phyloP scores from a whole-genome alignment of 2,888 invertebrate genomes.

The Cerastis leucographa region DNA sequence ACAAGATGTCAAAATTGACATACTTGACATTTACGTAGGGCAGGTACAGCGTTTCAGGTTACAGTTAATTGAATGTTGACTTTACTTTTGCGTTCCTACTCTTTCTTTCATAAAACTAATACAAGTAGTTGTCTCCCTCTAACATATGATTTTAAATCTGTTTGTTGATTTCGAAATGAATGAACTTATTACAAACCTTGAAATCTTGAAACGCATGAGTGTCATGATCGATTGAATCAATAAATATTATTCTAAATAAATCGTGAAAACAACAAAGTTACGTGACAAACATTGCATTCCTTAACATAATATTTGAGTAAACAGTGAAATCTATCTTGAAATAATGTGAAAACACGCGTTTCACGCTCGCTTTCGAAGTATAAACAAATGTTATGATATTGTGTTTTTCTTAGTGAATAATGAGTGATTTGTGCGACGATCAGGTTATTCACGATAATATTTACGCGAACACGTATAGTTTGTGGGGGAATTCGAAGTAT shows the following conservation, averaged over 20 bases:
- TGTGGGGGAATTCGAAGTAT: conserved; percentile 72
- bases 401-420: conserved; percentile 62
- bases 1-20: conserved; percentile 59
- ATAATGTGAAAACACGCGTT: conserved; percentile 64
- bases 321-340: conserved; percentile 43
- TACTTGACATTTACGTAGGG: conserved; percentile 25
- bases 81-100: conserved; percentile 45
- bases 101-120: conserved; percentile 44
- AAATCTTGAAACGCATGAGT: conserved; percentile 62
- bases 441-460: conserved; percentile 63
- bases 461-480: conserved; percentile 69
- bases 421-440: conserved; percentile 65
- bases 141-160: conserved; percentile 42
- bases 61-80: conserved; percentile 11
- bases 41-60: conserved; percentile 57
- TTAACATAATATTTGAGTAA: conserved; percentile 19
- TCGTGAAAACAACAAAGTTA: conserved; percentile 41
- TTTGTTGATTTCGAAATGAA: conserved; percentile 64
- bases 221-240: conserved; percentile 66
- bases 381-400: conserved; percentile 64
- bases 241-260: conserved; percentile 55
- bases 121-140: conserved; percentile 44
- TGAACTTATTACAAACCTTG: conserved; percentile 63
- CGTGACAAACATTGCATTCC: conserved; percentile 37
- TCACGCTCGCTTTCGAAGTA: conserved; percentile 38